Conservation (phyloP, 2,113 vertebrate genomes). For the Pelobates fuscus region DNA sequence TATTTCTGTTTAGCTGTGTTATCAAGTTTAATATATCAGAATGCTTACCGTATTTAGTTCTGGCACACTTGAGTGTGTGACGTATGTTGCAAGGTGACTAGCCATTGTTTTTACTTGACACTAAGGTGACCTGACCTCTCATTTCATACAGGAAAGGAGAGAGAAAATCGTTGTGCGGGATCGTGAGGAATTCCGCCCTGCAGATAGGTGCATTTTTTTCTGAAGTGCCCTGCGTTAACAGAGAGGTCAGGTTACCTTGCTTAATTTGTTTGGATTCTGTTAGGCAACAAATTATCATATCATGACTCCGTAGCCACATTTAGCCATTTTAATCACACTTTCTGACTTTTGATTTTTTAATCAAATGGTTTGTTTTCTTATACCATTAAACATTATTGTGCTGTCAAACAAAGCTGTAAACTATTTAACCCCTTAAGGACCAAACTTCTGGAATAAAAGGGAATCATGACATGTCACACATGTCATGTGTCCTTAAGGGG, state of each 20-base stretch:
- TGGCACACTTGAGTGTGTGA: not conserved
- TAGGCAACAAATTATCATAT: not conserved
- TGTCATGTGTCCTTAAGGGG: too few relatives aligned
- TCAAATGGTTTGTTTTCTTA: too few relatives aligned
- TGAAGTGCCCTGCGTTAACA: not conserved
- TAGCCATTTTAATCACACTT: too few relatives aligned
- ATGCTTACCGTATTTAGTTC: not conserved
- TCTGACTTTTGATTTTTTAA: too few relatives aligned
- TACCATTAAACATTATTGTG: too few relatives aligned
- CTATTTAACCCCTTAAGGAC: too few relatives aligned
- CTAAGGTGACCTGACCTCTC: slow-evolving; percentile 2
- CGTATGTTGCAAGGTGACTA: not conserved
- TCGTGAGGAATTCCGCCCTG: not conserved
- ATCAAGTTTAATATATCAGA: not conserved
- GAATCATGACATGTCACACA: too few relatives aligned
- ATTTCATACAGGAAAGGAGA: not conserved
- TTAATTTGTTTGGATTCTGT: not conserved
- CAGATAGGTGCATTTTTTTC: not conserved
- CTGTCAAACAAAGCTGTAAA: too few relatives aligned
- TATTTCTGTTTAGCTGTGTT: not conserved
- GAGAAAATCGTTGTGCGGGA: not conserved
- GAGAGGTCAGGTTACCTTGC: not conserved
- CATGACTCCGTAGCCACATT: too few relatives aligned
- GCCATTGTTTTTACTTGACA: not conserved
- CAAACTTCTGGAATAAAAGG: too few relatives aligned